A percentile compares a stretch with the other conserved stretches of the same genome.
Evolutionary conservation across 2,888 invertebrate species (phyloP).

Genomic region (Mayetiola destructor): DNA sequence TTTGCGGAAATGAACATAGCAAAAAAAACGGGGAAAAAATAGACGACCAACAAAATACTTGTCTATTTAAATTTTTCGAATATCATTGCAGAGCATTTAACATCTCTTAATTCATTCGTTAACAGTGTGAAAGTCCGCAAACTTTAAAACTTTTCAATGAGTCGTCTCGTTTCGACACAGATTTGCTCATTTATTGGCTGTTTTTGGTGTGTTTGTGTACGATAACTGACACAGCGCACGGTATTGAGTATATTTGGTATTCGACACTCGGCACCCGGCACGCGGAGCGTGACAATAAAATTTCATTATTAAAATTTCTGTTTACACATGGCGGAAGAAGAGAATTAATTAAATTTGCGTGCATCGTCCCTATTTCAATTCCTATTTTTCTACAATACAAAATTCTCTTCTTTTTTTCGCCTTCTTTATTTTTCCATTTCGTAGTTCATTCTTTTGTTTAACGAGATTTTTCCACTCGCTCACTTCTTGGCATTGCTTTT

Average conservation of each 20-base stretch:
- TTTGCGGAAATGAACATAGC: too few species aligned
- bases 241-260: too few species aligned
- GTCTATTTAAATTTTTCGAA: slow-evolving; percentile 3
- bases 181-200: too few species aligned
- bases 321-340: slow-evolving; percentile 1
- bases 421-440: background rate
- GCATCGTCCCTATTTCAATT: background rate
- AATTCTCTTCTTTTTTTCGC: background rate
- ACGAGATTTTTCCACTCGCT: background rate
- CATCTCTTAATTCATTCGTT: background rate
- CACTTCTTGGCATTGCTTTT: too few species aligned
- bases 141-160: background rate
- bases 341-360: slow-evolving; percentile 7
- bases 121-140: slow-evolving; percentile 4
- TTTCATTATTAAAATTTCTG: slow-evolving; percentile 7
- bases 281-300: background rate
- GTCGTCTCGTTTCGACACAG: too few species aligned
- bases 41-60: background rate
- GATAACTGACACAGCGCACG: too few species aligned
- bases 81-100: background rate
- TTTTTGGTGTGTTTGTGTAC: too few species aligned
- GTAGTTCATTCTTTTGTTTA: background rate
- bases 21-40: background rate
- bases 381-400: too few species aligned
- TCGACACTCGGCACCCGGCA: too few species aligned